Percentiles rank a stretch among this genome's conserved stretches.
Conservation (phyloP, 2,888 invertebrate species). For the Amphimallon solstitiale region DNA sequence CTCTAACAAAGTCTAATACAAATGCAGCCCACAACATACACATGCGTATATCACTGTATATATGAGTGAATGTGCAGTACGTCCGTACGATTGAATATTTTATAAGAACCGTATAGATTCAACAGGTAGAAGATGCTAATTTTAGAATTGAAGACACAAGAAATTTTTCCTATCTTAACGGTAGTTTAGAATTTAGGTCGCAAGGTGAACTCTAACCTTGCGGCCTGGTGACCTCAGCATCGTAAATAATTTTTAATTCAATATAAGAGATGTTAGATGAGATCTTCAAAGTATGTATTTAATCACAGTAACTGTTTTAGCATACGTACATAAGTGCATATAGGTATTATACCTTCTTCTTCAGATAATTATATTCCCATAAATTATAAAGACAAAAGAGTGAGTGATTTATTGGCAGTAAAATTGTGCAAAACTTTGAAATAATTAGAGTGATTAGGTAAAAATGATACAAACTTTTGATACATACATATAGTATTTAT, state of each 20-base stretch:
- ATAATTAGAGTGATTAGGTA: too few relatives aligned
- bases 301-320: conserved; percentile 21
- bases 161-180: conserved; percentile 37
- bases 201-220: conserved; percentile 40
- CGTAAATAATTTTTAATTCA: conserved; percentile 34
- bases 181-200: conserved; percentile 38
- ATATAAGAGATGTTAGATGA: conserved; percentile 16
- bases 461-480: not conserved
- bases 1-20: too few relatives aligned
- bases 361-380: conserved; percentile 20
- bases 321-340: not conserved
- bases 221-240: conserved; percentile 38
- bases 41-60: too few relatives aligned
- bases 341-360: conserved; percentile 8
- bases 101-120: conserved; percentile 23
- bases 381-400: conserved; percentile 5
- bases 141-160: conserved; percentile 32
- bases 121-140: conserved; percentile 37
- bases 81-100: conserved; percentile 28
- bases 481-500: not conserved
- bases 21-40: too few relatives aligned
- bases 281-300: conserved; percentile 22
- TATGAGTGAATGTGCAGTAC: not conserved
- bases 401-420: not conserved
- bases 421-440: too few relatives aligned